Evolutionary conservation across 2,888 invertebrate species (phyloP), one percentile per base, ranked within the genome.

Genomic region (Acanthosoma haemorrhoidale): DNA sequence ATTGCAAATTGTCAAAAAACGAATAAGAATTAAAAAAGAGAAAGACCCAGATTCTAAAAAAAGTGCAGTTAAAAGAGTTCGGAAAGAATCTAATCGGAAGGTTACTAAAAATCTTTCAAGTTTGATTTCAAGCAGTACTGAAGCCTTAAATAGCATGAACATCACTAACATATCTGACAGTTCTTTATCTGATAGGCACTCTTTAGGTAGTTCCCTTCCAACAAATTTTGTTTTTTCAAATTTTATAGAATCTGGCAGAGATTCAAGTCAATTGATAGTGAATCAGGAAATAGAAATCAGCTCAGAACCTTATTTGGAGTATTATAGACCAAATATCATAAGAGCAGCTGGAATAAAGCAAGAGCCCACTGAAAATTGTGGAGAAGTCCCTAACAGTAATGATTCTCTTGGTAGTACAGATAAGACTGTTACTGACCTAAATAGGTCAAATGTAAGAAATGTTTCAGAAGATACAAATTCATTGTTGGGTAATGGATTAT

Each of bases 291-390:
- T 51, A 51, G 51, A 51, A 51, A 51, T 51, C 8, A 25, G 51
- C 29, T 51, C 51, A n/a, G 51, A 51, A 29, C 51, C 51, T 51
- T 51, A 51, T 29, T 4, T 51, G n/a, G 51, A n/a, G 29, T n/a
- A 51, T 25, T 51, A 21, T 3, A 25, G n/a, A 6, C 8, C 51
- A 25, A 51, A 6, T 51, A 6, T 29, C 4, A n/a, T 11, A n/a
- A 25, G n/a, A 25, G 29, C 21, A 51, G 8, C 34, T 36, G 38
- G 61, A 18, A 38, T 61, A 18, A 61, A 61, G 38, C 36, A 61
- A 21, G 61, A 61, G 25, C 61, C 61, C 21, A 61, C 18, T 51
- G n/a, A n/a, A n/a, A n/a, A n/a, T n/a, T n/a, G n/a, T n/a, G 51
- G 51, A 51, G 51, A 51, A n/a, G n/a, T 8, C 51, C 25, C 25